Evolutionary conservation across 2,113 vertebrate species (phyloP).

Genomic region (Cololabis saira): DNA sequence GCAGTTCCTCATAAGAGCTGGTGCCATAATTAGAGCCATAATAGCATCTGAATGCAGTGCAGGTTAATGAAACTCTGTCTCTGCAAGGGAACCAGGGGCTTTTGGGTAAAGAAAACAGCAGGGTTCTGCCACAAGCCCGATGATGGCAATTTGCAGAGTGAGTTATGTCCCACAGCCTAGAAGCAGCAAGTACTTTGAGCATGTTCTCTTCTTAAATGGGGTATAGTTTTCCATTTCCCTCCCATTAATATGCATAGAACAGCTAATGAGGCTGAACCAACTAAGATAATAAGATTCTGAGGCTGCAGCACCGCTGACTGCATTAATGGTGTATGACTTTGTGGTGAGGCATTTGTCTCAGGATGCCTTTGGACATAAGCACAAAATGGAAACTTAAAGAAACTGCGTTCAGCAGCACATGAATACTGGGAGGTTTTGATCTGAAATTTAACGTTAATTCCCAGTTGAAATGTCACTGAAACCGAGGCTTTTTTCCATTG

Average conservation of each 20-base stretch:
- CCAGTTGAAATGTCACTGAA: constrained; percentile 17
- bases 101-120: constrained; percentile 81
- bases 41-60: constrained; percentile 80
- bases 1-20: constrained; percentile 72
- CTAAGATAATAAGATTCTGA: constrained; percentile 84
- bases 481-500: constrained; percentile 24
- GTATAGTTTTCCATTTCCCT: constrained; percentile 81
- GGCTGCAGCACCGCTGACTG: constrained; percentile 68
- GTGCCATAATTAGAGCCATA: constrained; percentile 85
- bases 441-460: constrained; percentile 57
- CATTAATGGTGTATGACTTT: constrained; percentile 79
- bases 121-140: constrained; percentile 81
- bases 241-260: constrained; percentile 84
- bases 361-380: constrained; percentile 65
- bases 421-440: constrained; percentile 48
- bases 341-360: constrained; percentile 73
- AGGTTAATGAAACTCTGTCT: constrained; percentile 83
- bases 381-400: constrained; percentile 56
- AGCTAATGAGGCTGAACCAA: constrained; percentile 84
- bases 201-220: constrained; percentile 81
- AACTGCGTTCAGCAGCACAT: constrained; percentile 43
- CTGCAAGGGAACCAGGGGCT: constrained; percentile 76
- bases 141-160: constrained; percentile 85
- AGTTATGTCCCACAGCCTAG: constrained; percentile 82
- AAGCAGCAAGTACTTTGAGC: constrained; percentile 72